A percentile compares a stretch with the other conserved stretches of the same genome.
Evolutionary conservation across 2,113 vertebrate genomes (phyloP).

Genomic region (Parotia lawesii): DNA sequence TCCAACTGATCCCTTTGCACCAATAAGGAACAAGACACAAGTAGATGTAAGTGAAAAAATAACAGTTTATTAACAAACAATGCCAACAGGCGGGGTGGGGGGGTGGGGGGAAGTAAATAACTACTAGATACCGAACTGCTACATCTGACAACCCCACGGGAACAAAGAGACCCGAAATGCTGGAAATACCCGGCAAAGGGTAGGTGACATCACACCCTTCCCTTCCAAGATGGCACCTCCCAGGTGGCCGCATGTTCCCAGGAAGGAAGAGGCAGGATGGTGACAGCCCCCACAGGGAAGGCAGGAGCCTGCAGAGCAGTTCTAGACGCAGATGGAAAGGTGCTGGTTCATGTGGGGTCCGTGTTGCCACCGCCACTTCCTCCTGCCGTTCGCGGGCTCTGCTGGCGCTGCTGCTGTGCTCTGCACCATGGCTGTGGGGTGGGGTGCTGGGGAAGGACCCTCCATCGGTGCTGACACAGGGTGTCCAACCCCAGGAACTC

Average conservation of each 20-base stretch:
- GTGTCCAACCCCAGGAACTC: rapidly evolving
- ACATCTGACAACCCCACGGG: rapidly evolving
- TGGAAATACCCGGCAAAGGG: neutral
- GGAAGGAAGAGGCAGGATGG: neutral
- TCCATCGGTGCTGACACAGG: rapidly evolving
- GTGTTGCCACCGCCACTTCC: neutral
- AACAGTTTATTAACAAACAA: neutral
- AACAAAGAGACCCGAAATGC: neutral
- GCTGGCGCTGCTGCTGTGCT: rapidly evolving
- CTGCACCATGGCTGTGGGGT: neutral
- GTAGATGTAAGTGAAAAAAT: neutral
- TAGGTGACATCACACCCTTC: neutral
- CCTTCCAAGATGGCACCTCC: neutral
- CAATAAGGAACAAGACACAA: neutral
- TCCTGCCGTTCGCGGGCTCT: rapidly evolving
- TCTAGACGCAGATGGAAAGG: neutral
- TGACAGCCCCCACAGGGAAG: neutral
- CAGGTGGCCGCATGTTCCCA: no score
- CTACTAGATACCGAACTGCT: neutral
- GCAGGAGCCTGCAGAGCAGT: neutral
- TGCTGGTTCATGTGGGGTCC: neutral
- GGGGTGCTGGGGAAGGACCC: neutral
- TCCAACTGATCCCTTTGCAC: neutral
- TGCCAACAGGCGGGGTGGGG: neutral
- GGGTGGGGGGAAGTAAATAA: neutral